Evolutionary conservation across 2,797 vertebrate genomes (phyloP).

Genomic region (Cynodonichthys magdalenae): DNA sequence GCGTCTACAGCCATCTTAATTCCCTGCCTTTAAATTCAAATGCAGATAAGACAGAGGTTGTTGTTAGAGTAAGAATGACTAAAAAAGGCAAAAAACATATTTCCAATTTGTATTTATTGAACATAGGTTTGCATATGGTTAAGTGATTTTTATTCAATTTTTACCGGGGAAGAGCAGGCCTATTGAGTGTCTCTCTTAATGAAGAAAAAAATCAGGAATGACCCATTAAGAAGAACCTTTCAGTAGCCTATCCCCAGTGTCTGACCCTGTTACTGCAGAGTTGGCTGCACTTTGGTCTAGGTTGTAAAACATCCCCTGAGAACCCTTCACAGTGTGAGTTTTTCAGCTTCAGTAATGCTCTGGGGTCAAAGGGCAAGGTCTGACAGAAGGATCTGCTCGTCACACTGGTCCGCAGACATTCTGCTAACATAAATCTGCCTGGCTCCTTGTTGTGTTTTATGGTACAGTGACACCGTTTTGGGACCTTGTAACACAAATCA

Average conservation of each 20-base stretch:
- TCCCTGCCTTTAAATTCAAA: too few species aligned
- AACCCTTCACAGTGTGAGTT: constrained; percentile 60
- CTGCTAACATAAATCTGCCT: constrained; percentile 44
- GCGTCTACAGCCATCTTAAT: too few species aligned
- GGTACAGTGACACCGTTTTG: constrained; percentile 12
- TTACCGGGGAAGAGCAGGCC: constrained; percentile 17
- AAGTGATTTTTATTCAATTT: not conserved
- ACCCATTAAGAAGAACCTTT: constrained; percentile 55
- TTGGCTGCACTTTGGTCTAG: constrained; percentile 51
- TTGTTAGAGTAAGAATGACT: too few species aligned
- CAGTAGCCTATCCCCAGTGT: too few species aligned
- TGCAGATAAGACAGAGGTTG: too few species aligned
- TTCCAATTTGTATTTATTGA: too few species aligned
- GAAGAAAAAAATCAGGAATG: constrained; percentile 50
- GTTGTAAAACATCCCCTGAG: constrained; percentile 59
- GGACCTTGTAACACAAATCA: constrained; percentile 8
- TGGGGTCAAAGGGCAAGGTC: constrained; percentile 62
- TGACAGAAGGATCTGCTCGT: constrained; percentile 50
- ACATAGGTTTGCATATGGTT: not conserved
- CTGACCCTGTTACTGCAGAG: constrained; percentile 8
- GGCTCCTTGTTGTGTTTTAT: constrained; percentile 24
- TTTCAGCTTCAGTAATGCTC: constrained; percentile 55
- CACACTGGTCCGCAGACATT: constrained; percentile 43
- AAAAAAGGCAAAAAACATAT: too few species aligned
- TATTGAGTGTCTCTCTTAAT: constrained; percentile 34